phyloP scores from a whole-genome alignment of 1,140 invertebrate genomes.

The Ceratosolen solmsi region DNA sequence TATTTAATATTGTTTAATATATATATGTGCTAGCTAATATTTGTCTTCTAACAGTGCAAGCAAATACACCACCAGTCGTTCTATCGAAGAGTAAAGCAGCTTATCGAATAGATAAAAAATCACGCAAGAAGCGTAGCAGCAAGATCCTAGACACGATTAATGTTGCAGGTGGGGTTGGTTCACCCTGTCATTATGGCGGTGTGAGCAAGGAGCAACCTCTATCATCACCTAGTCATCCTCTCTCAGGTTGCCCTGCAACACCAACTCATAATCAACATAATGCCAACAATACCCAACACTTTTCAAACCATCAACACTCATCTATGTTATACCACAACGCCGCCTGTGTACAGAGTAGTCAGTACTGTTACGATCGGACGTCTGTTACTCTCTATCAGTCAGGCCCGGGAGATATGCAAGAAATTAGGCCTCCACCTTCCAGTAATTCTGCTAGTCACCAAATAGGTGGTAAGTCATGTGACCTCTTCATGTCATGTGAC shows the following conservation, averaged over 20 bases:
- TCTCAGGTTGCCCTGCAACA: slow-evolving; percentile 68
- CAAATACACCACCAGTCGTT: slow-evolving; percentile 39
- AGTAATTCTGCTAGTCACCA: slow-evolving; percentile 74
- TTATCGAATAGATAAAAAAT: slow-evolving; percentile 46
- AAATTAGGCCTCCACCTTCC: slow-evolving; percentile 68
- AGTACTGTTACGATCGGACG: slow-evolving; percentile 78
- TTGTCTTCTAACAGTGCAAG: slow-evolving; percentile 48
- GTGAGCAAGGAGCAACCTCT: slow-evolving; percentile 71
- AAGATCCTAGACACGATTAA: slow-evolving; percentile 65
- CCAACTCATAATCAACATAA: slow-evolving; percentile 70
- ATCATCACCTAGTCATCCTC: slow-evolving; percentile 75
- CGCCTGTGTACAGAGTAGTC: slow-evolving; percentile 72
- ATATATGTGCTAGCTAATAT: slow-evolving; percentile 40
- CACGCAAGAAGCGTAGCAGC: slow-evolving; percentile 39
- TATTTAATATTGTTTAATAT: slow-evolving; percentile 13
- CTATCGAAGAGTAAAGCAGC: slow-evolving; percentile 47
- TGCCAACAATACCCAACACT: slow-evolving; percentile 72
- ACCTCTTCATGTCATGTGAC: slow-evolving; percentile 72
- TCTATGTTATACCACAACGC: slow-evolving; percentile 74
- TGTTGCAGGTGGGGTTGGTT: slow-evolving; percentile 78
- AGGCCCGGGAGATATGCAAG: slow-evolving; percentile 73
- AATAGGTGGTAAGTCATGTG: slow-evolving; percentile 77
- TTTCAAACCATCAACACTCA: slow-evolving; percentile 70
- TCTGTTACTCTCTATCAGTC: slow-evolving; percentile 74
- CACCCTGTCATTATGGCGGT: slow-evolving; percentile 73